These are phyloP conservation scores for Chanos chanos DNA, from an alignment of 2,797 vertebrate genomes.

Conservation along the genomic window DNA sequence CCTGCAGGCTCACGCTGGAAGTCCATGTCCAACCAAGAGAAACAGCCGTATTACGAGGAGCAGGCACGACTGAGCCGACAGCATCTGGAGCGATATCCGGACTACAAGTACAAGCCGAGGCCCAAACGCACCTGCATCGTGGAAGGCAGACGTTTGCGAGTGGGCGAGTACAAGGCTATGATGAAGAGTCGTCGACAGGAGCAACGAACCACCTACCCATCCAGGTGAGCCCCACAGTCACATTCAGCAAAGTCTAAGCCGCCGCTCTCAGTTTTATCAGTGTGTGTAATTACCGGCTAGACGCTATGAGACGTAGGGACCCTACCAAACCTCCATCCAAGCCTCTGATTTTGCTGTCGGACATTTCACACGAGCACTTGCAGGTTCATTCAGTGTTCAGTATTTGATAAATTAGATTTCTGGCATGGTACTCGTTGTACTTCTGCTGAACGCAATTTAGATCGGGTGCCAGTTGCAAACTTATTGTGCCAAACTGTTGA, in stretches of 20 bases:
- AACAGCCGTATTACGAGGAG: conserved; percentile 97
- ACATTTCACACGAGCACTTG: no score
- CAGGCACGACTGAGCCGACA: conserved; percentile 93
- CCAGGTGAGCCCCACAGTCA: conserved; percentile 54
- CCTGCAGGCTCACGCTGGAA: conserved; percentile 91
- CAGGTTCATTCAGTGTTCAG: no score
- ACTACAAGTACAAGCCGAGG: conserved; percentile 96
- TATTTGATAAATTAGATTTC: no score
- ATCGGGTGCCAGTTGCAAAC: no score
- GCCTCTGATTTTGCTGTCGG: no score
- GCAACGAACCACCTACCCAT: conserved; percentile 71
- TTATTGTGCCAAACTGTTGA: no score
- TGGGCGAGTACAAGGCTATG: conserved; percentile 98
- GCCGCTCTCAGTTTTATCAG: no score
- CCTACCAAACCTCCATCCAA: no score
- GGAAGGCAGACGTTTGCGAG: conserved; percentile 88
- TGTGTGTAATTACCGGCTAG: no score
- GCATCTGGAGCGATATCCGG: conserved; percentile 95
- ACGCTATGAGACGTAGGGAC: no score
- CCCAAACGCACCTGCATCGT: conserved; percentile 98
- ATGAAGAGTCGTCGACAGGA: conserved; percentile 95
- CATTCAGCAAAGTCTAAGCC: neutral
- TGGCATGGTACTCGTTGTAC: no score
- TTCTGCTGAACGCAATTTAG: no score
- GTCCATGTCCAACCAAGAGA: conserved; percentile 96